phyloP scores from a whole-genome alignment of 2,888 invertebrate species.

The Aspidiotus destructor region DNA sequence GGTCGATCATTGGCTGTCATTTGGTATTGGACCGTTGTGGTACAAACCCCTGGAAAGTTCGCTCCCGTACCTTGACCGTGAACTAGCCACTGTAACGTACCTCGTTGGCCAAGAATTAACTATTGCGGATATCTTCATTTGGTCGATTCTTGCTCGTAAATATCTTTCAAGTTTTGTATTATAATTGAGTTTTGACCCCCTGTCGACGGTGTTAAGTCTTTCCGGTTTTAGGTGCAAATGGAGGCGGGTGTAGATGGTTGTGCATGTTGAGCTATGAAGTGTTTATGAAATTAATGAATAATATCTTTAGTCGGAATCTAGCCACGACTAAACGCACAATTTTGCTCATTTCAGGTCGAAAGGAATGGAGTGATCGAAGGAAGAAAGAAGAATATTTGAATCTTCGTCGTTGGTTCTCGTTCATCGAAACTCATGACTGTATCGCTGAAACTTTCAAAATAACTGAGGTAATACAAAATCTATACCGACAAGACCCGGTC shows the following conservation, averaged over 20 bases:
- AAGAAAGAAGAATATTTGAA: conserved; percentile 10
- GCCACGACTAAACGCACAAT: too few species aligned
- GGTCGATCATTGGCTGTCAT: conserved; percentile 33
- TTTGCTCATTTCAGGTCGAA: not conserved
- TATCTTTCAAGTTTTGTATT: not conserved
- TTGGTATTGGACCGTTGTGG: conserved; percentile 21
- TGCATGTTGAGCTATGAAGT: too few species aligned
- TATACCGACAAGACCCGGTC: too few species aligned
- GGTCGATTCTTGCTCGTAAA: conserved; percentile 20
- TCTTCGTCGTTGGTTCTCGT: conserved; percentile 27
- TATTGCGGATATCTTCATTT: conserved; percentile 25
- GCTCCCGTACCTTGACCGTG: conserved; percentile 17
- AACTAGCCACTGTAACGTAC: conserved; percentile 23
- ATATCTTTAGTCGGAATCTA: too few species aligned
- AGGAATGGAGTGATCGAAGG: not conserved
- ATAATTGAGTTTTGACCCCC: too few species aligned
- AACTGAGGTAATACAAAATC: not conserved
- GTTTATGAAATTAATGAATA: too few species aligned
- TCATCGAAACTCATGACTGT: conserved; percentile 22
- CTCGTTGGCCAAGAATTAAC: conserved; percentile 22
- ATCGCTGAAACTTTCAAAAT: conserved; percentile 12
- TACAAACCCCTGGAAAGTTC: conserved; percentile 6
- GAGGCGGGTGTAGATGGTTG: too few species aligned
- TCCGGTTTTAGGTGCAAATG: too few species aligned
- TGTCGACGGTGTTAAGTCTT: not conserved